These are phyloP conservation scores for Chrysotoxum bicinctum DNA, from an alignment of 2,888 invertebrate species.

Conservation along the genomic window DNA sequence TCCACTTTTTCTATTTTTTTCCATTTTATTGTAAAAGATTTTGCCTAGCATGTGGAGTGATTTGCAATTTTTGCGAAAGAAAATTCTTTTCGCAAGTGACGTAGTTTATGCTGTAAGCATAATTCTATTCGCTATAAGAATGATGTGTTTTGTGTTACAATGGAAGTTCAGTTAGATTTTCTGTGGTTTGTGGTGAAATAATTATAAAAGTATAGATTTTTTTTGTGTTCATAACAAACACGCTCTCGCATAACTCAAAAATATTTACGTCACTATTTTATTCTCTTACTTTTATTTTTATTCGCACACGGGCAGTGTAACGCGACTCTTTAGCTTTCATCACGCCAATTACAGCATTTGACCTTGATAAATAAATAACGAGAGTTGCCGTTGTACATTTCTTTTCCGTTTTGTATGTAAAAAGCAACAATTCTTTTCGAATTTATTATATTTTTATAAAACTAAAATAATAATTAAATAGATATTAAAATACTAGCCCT, in stretches of 20 bases:
- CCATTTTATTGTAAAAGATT: background rate
- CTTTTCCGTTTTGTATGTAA: too few species aligned
- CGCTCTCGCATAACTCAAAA: background rate
- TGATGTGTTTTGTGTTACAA: constrained; percentile 30
- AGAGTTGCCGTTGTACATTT: constrained; percentile 33
- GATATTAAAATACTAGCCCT: too few species aligned
- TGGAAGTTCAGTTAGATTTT: background rate
- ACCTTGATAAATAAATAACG: constrained; percentile 49
- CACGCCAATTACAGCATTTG: constrained; percentile 18
- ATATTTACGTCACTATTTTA: constrained; percentile 26
- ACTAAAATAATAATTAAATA: too few species aligned
- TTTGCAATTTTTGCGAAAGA: constrained; percentile 35
- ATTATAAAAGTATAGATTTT: background rate
- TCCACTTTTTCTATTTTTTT: background rate
- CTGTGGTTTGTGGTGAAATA: background rate
- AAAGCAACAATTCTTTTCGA: too few species aligned
- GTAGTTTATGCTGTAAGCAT: constrained; percentile 60
- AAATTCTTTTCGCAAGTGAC: constrained; percentile 59
- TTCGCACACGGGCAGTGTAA: background rate
- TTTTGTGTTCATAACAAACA: constrained; percentile 36
- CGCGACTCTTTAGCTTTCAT: constrained; percentile 31
- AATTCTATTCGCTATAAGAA: background rate
- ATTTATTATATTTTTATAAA: too few species aligned
- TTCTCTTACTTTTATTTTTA: background rate
- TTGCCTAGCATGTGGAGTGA: constrained; percentile 25